These are phyloP conservation scores for Laothoe populi DNA, from an alignment of 2,888 invertebrate genomes.

Conservation along the genomic window DNA sequence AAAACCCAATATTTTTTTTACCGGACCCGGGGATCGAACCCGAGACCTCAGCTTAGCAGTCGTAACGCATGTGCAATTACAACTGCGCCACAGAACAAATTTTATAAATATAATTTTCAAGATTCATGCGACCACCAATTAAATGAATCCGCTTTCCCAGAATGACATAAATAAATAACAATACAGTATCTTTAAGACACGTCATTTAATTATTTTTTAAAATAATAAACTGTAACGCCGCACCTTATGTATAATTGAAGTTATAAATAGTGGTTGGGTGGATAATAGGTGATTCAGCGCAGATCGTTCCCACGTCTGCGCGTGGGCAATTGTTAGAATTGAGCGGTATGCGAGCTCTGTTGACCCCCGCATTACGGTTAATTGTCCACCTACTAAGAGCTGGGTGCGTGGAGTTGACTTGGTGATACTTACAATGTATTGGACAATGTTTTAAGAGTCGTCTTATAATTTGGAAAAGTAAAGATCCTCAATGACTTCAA, in stretches of 20 bases:
- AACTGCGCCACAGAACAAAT: too few relatives aligned
- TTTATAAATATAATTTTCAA: too few relatives aligned
- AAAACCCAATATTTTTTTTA: too few relatives aligned
- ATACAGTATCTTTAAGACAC: background rate
- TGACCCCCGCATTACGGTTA: constrained; percentile 69
- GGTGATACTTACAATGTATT: constrained; percentile 36
- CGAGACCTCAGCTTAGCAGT: too few relatives aligned
- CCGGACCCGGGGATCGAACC: too few relatives aligned
- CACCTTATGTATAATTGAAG: constrained; percentile 4
- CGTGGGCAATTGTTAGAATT: constrained; percentile 70
- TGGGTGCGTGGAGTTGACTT: constrained; percentile 10
- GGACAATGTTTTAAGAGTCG: constrained; percentile 40
- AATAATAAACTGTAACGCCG: background rate
- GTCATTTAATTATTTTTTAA: background rate
- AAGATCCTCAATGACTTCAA: too few relatives aligned
- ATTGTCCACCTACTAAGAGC: constrained; percentile 68
- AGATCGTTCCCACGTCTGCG: constrained; percentile 70
- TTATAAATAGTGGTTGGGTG: constrained; percentile 23
- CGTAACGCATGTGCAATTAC: too few relatives aligned
- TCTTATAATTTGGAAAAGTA: too few relatives aligned
- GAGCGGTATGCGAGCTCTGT: constrained; percentile 72
- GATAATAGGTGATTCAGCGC: constrained; percentile 54
- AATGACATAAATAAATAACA: background rate
- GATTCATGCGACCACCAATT: too few relatives aligned
- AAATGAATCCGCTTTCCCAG: too few relatives aligned